Evolutionary conservation across 2,113 vertebrate genomes (phyloP).

Genomic region (Lota lota): DNA sequence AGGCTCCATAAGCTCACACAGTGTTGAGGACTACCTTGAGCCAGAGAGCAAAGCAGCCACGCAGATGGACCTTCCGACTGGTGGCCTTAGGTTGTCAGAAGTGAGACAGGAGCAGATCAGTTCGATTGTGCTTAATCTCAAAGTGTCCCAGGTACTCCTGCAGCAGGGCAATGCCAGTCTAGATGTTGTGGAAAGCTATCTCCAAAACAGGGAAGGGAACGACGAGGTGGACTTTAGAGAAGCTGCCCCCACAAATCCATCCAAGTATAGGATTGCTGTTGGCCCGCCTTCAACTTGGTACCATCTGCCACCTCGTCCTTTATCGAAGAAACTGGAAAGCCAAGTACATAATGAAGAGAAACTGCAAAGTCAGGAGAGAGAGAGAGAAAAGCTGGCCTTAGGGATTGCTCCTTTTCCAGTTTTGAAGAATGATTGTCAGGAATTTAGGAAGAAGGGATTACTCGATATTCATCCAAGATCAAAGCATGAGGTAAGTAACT

Average conservation of each 20-base stretch:
- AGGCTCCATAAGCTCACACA: not conserved
- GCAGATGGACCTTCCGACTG: too few species aligned
- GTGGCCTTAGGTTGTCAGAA: not conserved
- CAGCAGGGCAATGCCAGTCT: conserved; percentile 44
- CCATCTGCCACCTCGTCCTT: not conserved
- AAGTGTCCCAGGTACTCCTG: conserved; percentile 53
- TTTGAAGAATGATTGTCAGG: too few species aligned
- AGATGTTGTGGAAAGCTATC: conserved; percentile 8
- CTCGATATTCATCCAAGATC: too few species aligned
- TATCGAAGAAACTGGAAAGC: conserved; percentile 11
- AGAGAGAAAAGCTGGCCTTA: too few species aligned
- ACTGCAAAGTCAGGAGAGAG: too few species aligned
- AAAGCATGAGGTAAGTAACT: too few species aligned
- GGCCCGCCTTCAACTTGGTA: conserved; percentile 43
- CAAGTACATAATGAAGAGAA: conserved; percentile 17
- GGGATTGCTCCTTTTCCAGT: too few species aligned
- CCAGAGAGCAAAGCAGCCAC: too few species aligned
- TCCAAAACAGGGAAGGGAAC: not conserved
- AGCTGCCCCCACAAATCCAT: not conserved
- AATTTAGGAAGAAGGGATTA: too few species aligned
- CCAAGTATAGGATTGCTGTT: conserved; percentile 20
- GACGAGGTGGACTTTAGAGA: conserved; percentile 20
- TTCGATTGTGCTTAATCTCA: conserved; percentile 50
- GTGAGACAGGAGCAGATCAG: conserved; percentile 24
- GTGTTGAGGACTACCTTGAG: too few species aligned